Evolutionary conservation across 1,140 invertebrate genomes (phyloP), one percentile per base, ranked within the genome.

Genomic region (Ceratosolen fusciceps): DNA sequence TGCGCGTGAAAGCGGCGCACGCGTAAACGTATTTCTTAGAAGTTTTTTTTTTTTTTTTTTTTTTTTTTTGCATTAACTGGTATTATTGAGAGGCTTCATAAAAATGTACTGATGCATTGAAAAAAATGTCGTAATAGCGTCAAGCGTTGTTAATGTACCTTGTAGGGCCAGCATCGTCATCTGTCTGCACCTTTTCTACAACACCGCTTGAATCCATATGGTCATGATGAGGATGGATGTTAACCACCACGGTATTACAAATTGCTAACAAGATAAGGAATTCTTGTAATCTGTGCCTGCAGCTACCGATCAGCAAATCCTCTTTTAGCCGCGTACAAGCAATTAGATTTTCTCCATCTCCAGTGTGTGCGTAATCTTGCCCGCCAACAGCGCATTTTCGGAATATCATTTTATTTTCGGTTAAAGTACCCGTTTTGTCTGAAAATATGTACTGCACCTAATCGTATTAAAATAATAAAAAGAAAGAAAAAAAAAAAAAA

Each of bases 381-480:
- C 96, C 97, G 34, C 93, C 95, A 19, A 99, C 95, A 0, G 95
- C 94, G 88, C 98, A 99, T 67, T 95, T 92, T 60, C 96, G 92
- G 88, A 99, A 99, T 78, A 98, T 93, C 98, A 99, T 99, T 89
- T 97, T 96, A 88, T 99, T 99, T 89, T 99, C 98, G 12, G 98
- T 99, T 24, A 99, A 90, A 3, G 98, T 99, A 9, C 98, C 98
- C 2, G 98, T 99, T 89, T 99, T 99, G 88, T 99, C 98, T 14
- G 96, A 98, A 91, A 99, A 99, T 65, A 99, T 93, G 87, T 99
- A 99, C 85, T 98, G 95, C 37, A 99, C 94, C 92, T 94, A 85
- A 12, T 84, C 14, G 62, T 14, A 49, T 71, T 34, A 56, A 68
- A 80, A 62, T 56, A 47, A 52, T 52, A 52, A 52, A 52, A 52